Base-by-base conservation (phyloP, 2,797 vertebrate species). In the Mormyrops attenuatus region DNA sequence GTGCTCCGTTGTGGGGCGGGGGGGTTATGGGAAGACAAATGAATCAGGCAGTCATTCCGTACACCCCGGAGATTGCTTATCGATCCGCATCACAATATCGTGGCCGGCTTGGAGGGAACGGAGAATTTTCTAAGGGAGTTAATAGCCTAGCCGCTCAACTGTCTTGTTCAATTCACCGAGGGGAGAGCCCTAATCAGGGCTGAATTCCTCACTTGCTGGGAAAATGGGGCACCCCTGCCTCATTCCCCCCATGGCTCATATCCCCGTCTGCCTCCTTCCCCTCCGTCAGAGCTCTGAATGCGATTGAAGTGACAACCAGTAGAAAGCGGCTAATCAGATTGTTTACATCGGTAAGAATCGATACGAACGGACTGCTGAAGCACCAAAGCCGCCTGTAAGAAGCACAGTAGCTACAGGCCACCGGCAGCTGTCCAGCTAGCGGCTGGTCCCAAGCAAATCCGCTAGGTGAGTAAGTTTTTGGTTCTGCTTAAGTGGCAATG, bases 51-150 rank as follows among this genome's bases (percentile, higher is more conserved):
- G 97, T 97, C 97, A 98, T 99, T 98, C 98, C 97, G 98, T 97
- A 98, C 97, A 98, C 98, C 98, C 97, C 97, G 98, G 98, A 99
- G 98, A 99, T 99, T 99, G 98, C 98, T 98, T 99, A 99, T 99
- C 97, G 98, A 99, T 99, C 98, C 97, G 97, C 97, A 98, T 98
- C 97, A 96, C 97, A 98, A 98, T 97, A 98, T 97, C 97, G 96
- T 97, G 97, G 95, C 96, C 90, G 95, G 97, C 97, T 96, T 93
- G 85, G 97, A 98, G 97, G 97, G 94, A 94, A 95, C 96, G 96
- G 95, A 98, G 97, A 98, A 99, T 99, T 98, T 99, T 99, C 98
- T 97, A 97, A 98, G 98, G 97, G 98, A 99, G 98, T 99, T 99
- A 99, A 99, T 99, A 99, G 99, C 97, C 96, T 97, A 96, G 97